Base-by-base conservation (phyloP, 2,797 vertebrate species). In the Chloroceryle amazona region DNA sequence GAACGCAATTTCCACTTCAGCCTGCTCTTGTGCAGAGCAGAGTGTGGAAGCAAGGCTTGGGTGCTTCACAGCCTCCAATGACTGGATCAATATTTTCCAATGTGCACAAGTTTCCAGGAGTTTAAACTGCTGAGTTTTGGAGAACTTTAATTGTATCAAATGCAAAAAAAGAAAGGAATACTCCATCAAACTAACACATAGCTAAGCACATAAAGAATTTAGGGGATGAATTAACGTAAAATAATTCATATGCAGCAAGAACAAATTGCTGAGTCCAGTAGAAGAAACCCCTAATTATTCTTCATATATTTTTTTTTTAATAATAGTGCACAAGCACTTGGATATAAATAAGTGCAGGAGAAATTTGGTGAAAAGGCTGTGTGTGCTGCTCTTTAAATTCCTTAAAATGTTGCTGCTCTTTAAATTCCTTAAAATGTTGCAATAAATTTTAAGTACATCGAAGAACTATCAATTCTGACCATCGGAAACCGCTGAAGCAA, bases 111-210 rank as follows among this genome's bases (percentile, higher is more conserved):
- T 91, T 95, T 89, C 80, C 78, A 35, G 66, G 70, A 80, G 33
- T 88, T 93, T 78, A 95, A 95, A 93, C 17, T 6, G 44, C 90
- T 82, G 90, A 89, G 89, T 93, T 95, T 89, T 92, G 73, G 91
- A 95, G 80, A 91, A 79, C 74, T 97, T 93, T 76, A 93, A 91
- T 93, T 90, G 60, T 78, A 93, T 86, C 31, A 76, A 84, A 90
- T 82, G 86, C 60, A 76, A 76, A 93, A 94, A 41, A 82, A 68
- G 46, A 79, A 95, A 86, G 44, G 60, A 63, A 46, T 75, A 42
- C 57, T 95, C 28, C 82, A 73, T 95, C 74, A 95, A 95, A 82
- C 21, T 21, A 94, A 67, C 44, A 47, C 51, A 57, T 37, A 90
- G 78, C 82, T 83, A 88, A 86, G 73, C 76, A 41, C 13, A 8